Conservation (phyloP, 2,888 invertebrate genomes). For the Calephelis perditalis region DNA sequence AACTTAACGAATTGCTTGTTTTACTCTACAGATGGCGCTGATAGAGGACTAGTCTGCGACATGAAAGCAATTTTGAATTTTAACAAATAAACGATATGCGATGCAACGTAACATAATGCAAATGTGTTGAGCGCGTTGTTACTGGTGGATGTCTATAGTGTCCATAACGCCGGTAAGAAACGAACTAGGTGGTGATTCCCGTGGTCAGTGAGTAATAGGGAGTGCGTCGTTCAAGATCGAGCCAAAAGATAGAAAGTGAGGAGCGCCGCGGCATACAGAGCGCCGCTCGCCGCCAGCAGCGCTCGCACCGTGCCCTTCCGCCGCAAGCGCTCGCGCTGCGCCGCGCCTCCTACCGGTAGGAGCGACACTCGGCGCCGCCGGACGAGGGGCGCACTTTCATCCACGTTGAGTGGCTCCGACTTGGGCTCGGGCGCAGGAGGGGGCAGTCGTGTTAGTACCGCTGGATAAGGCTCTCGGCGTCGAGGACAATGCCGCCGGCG, state of each 20-base stretch:
- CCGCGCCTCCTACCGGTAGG: slow-evolving; percentile 56
- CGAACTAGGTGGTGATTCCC: neutral
- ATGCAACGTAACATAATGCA: too few relatives aligned
- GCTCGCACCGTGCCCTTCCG: slow-evolving; percentile 69
- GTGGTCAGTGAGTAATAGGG: neutral
- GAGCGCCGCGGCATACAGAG: slow-evolving; percentile 56
- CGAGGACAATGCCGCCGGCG: slow-evolving; percentile 25
- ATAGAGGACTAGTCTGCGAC: too few relatives aligned
- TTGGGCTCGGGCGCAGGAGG: slow-evolving; percentile 22
- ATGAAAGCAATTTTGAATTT: too few relatives aligned
- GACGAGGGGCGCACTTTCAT: slow-evolving; percentile 29
- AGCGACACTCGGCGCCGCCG: slow-evolving; percentile 35
- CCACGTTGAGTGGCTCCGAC: neutral
- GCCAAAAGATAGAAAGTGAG: slow-evolving; percentile 66
- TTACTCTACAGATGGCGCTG: too few relatives aligned
- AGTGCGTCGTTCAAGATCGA: slow-evolving; percentile 40
- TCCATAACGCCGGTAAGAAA: too few relatives aligned
- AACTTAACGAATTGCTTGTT: too few relatives aligned
- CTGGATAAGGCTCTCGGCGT: neutral
- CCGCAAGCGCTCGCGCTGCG: slow-evolving; percentile 37
- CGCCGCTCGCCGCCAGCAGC: slow-evolving; percentile 75
- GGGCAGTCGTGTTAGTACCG: slow-evolving; percentile 15
- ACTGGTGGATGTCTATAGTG: too few relatives aligned
- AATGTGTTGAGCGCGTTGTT: too few relatives aligned
- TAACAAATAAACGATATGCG: too few relatives aligned